A percentile compares a stretch with the other conserved stretches of the same genome.
These are phyloP conservation scores for Saxidomus purpurata DNA, from an alignment of 1,140 invertebrate species.

Conservation along the genomic window DNA sequence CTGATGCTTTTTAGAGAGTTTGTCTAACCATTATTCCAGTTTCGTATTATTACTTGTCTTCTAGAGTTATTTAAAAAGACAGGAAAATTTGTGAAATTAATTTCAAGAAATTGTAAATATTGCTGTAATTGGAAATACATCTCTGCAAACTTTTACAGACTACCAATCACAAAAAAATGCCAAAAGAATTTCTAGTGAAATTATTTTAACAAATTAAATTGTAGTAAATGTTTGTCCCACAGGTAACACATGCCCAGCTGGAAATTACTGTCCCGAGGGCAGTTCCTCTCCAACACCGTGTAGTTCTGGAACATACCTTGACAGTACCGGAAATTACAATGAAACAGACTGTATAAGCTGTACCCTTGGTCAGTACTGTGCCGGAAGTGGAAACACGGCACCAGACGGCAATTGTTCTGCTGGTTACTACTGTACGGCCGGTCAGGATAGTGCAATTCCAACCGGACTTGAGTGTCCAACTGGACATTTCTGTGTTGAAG, in stretches of 20 bases:
- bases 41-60: too few species aligned
- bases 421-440: constrained; percentile 84
- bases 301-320: constrained; percentile 78
- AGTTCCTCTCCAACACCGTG: constrained; percentile 77
- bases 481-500: constrained; percentile 82
- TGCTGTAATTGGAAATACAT: too few species aligned
- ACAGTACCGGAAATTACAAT: constrained; percentile 81
- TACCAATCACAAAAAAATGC: too few species aligned
- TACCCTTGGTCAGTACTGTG: constrained; percentile 81
- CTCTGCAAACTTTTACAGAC: too few species aligned
- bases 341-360: constrained; percentile 79
- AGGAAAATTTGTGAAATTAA: too few species aligned
- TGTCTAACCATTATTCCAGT: too few species aligned
- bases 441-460: constrained; percentile 76
- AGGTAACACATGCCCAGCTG: constrained; percentile 84
- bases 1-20: too few species aligned
- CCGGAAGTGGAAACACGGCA: constrained; percentile 75
- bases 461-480: constrained; percentile 79
- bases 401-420: constrained; percentile 79
- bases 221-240: constrained; percentile 31
- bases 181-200: too few species aligned
- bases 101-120: too few species aligned
- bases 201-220: too few species aligned
- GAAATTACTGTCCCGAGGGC: constrained; percentile 80
- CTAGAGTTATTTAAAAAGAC: too few species aligned